Percentiles rank a stretch among this genome's conserved stretches.
phyloP scores from a whole-genome alignment of 1,140 invertebrate genomes.

The Acromyrmex echinatior region DNA sequence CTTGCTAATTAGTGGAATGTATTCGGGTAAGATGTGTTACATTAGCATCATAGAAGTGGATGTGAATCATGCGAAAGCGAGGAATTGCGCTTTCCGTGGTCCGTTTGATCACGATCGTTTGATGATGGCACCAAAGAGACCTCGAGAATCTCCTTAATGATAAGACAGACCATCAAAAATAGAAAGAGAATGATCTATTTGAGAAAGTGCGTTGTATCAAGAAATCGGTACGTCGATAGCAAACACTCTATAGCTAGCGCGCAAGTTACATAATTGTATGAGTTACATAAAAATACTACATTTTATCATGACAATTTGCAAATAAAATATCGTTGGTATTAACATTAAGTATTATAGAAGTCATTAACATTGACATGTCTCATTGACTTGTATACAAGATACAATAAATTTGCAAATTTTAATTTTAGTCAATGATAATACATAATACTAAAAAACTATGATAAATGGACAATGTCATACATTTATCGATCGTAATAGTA shows the following conservation, averaged over 20 bases:
- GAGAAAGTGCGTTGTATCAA: not conserved
- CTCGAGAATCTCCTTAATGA: slow-evolving; percentile 15
- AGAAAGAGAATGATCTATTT: not conserved
- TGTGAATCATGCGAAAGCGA: slow-evolving; percentile 30
- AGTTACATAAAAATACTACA: not conserved
- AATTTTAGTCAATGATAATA: not conserved
- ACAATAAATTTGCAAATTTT: slow-evolving; percentile 1
- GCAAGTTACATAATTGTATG: not conserved
- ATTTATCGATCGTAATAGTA: not conserved
- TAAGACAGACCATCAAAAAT: not conserved
- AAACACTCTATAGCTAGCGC: too few species aligned
- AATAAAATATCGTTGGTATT: not conserved
- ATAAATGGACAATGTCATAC: not conserved
- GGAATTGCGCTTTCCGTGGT: slow-evolving; percentile 28
- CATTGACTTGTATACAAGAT: not conserved
- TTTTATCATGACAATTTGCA: not conserved
- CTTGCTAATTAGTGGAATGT: not conserved
- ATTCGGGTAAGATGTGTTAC: not conserved
- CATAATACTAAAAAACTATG: not conserved
- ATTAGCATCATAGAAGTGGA: slow-evolving; percentile 6
- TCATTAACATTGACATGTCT: not conserved
- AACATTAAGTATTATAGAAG: not conserved
- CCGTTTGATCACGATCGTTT: slow-evolving; percentile 57
- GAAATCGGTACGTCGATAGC: slow-evolving; percentile 1
- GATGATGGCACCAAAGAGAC: slow-evolving; percentile 35